Base-by-base conservation (phyloP, 2,797 vertebrate species). In the Eulemur albifrons region DNA sequence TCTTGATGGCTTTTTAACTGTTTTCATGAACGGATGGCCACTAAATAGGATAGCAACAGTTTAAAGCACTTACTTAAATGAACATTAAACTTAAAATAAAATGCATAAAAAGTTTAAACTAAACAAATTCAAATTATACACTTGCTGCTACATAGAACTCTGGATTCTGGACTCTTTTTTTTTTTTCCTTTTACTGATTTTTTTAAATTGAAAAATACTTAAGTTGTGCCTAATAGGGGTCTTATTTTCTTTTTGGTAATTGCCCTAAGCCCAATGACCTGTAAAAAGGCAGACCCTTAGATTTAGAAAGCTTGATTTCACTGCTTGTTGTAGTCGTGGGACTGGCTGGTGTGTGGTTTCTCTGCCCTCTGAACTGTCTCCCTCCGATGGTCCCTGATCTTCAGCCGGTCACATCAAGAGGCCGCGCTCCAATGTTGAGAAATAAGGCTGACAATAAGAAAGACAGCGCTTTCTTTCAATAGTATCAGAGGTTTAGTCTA, bases 51-150 rank as follows among this genome's bases (percentile, higher is more conserved):
- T 50, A 90, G 30, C 17, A 81, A 72, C 12, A 69, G 23, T 70
- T 91, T 81, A 35, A 88, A 80, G 35, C 79, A 63, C 17, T 79
- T 35, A 59, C 21, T 92, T 76, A 88, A 95, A 87, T 86, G 83
- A 94, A 54, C 8, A 69, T 72, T 93, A 85, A 93, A 92, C 20
- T 76, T 86, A 79, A 96, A 97, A 85, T 84, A 52, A 9, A 83
- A 63, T 85, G 11, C 48, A 75, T 70, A 59, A 69, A 57, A 17
- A 69, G 67, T 72, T 87, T 79, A 69, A 75, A 89, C 23, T 67
- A 54, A 80, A 88, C 95, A 80, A 61, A 73, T 83, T 69, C 8
- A 88, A 82, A 69, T 88, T 69, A 52, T 7, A 59, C 15, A 80
- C 10, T 79, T 90, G 11, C 14, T 75, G 43, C 67, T 75, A 48